These are phyloP conservation scores for Australoheros scitulus DNA, from an alignment of 2,113 vertebrate species.

Conservation along the genomic window DNA sequence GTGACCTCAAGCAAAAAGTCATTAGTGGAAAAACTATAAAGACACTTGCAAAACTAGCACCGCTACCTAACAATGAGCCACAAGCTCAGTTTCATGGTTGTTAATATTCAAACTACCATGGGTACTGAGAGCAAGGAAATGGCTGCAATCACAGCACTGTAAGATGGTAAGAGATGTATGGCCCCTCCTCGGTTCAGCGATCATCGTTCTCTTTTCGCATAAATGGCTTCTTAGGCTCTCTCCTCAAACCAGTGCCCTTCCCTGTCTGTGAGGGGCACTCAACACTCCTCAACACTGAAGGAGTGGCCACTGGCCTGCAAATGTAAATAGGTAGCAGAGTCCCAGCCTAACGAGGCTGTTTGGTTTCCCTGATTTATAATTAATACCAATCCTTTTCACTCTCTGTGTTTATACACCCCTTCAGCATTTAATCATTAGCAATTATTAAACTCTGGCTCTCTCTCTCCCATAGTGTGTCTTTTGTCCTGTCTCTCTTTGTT, in stretches of 20 bases:
- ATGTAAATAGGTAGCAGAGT: neutral
- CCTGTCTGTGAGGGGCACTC: neutral
- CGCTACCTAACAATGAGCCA: neutral
- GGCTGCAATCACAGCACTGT: neutral
- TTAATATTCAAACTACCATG: neutral
- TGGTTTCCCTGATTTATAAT: neutral
- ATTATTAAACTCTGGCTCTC: no score
- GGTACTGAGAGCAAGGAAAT: neutral
- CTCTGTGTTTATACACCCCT: neutral
- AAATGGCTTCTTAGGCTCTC: no score
- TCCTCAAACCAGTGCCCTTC: no score
- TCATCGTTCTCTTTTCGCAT: no score
- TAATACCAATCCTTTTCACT: neutral
- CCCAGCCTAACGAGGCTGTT: neutral
- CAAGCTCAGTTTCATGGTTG: neutral
- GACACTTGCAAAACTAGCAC: neutral
- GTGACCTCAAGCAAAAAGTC: conserved; percentile 10
- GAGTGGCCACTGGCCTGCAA: neutral
- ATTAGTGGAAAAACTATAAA: conserved; percentile 23
- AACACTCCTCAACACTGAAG: neutral
- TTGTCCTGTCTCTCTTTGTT: neutral
- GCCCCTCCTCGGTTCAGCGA: neutral
- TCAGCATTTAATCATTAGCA: neutral
- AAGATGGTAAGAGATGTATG: neutral
- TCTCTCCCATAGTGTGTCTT: no score